Evolutionary conservation across 2,113 vertebrate genomes (phyloP).

Genomic region (Tenebrosternarchus preto): DNA sequence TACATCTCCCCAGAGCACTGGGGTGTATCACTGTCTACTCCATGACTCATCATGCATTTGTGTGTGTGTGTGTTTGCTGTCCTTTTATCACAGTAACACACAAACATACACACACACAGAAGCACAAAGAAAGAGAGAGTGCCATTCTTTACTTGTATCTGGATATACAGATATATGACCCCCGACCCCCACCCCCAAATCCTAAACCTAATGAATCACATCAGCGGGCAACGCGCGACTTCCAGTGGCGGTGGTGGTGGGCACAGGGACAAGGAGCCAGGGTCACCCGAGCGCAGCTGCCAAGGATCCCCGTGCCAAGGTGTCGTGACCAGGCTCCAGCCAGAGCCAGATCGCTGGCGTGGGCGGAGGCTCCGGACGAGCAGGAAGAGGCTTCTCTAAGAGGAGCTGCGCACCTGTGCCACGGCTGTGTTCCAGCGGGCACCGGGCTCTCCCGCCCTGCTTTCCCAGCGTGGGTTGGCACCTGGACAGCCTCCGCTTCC

Average conservation of each 20-base stretch:
- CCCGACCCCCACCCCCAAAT: too few species aligned
- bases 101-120: too few species aligned
- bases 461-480: slow-evolving; percentile 1
- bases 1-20: background rate
- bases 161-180: too few species aligned
- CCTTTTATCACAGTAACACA: too few species aligned
- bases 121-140: too few species aligned
- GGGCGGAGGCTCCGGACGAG: slow-evolving; percentile 59
- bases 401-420: slow-evolving; percentile 56
- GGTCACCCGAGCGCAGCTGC: background rate
- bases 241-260: background rate
- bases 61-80: too few species aligned
- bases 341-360: slow-evolving; percentile 71
- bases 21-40: slow-evolving; percentile 1
- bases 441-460: background rate
- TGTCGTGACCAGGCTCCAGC: slow-evolving; percentile 21
- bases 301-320: background rate
- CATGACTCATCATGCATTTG: background rate
- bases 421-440: slow-evolving; percentile 29
- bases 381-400: slow-evolving; percentile 61
- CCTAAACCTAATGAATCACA: too few species aligned
- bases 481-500: background rate
- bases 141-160: too few species aligned
- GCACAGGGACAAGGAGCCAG: too few species aligned
- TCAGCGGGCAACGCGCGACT: background rate